Evolutionary conservation across 2,797 vertebrate genomes (phyloP).

Genomic region (Coluber constrictor): DNA sequence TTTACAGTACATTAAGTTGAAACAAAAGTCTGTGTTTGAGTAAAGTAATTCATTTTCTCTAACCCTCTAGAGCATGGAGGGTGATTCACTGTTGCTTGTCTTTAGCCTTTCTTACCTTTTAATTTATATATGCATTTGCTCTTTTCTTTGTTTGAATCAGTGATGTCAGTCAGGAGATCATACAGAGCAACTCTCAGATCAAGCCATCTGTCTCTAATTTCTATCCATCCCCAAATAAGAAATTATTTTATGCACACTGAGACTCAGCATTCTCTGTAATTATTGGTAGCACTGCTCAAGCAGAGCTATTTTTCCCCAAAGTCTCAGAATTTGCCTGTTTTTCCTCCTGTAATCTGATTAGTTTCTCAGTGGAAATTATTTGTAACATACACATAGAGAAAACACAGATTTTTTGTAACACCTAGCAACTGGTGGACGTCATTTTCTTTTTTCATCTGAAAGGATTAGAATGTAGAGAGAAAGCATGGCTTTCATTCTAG

Average conservation of each 20-base stretch:
- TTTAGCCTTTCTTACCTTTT: conserved; percentile 9
- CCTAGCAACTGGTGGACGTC: too few species aligned
- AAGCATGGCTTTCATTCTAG: not conserved
- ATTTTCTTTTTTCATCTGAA: not conserved
- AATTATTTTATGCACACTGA: conserved; percentile 1
- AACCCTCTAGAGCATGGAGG: not conserved
- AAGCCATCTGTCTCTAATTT: conserved; percentile 27
- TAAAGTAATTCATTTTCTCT: not conserved
- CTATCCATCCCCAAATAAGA: conserved; percentile 4
- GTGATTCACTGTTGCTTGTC: accelerated
- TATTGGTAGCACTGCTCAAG: not conserved
- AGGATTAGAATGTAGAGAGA: not conserved
- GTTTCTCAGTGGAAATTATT: not conserved
- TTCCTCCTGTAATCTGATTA: not conserved
- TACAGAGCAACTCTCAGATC: not conserved
- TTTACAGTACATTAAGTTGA: not conserved
- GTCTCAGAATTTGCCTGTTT: not conserved
- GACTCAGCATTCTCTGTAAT: not conserved
- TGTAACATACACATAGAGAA: not conserved
- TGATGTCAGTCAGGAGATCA: conserved; percentile 3
- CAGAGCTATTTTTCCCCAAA: not conserved
- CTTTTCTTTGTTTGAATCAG: accelerated
- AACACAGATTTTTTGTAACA: not conserved
- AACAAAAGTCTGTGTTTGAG: conserved; percentile 20
- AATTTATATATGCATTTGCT: not conserved